Conservation (phyloP, 2,797 vertebrate species). For the Myotis vivesi region DNA sequence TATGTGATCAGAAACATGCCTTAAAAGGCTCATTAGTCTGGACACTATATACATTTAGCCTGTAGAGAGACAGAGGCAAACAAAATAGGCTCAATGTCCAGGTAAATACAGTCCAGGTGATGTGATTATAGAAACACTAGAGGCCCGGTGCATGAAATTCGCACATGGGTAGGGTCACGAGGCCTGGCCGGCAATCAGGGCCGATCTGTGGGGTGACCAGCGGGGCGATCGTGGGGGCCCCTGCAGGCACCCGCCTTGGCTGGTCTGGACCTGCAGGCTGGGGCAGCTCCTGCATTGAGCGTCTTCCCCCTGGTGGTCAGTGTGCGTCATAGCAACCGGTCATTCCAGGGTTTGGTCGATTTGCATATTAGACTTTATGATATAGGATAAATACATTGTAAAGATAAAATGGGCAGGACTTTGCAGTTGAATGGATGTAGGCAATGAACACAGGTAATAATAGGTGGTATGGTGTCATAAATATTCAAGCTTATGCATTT, state of each 20-base stretch:
- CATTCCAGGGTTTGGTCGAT: no score
- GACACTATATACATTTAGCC: not conserved
- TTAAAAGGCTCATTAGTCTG: not conserved
- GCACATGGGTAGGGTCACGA: no score
- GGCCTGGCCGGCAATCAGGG: no score
- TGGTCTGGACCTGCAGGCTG: no score
- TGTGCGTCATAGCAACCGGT: no score
- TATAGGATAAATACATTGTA: not conserved
- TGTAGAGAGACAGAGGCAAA: not conserved
- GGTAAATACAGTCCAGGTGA: not conserved
- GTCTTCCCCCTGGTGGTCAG: no score
- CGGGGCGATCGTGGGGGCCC: no score
- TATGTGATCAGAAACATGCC: not conserved
- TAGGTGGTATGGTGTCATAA: not conserved
- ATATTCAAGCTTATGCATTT: not conserved
- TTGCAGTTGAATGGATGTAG: not conserved
- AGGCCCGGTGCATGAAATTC: no score
- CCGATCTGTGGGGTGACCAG: no score
- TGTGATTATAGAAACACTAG: not conserved
- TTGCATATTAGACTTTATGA: no score
- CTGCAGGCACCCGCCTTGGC: no score
- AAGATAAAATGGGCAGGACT: not conserved
- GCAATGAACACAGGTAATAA: not conserved
- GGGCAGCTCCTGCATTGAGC: no score
- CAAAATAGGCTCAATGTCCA: not conserved